Conservation (phyloP, 2,797 vertebrate genomes). For the Pyrocephalus nanus region DNA sequence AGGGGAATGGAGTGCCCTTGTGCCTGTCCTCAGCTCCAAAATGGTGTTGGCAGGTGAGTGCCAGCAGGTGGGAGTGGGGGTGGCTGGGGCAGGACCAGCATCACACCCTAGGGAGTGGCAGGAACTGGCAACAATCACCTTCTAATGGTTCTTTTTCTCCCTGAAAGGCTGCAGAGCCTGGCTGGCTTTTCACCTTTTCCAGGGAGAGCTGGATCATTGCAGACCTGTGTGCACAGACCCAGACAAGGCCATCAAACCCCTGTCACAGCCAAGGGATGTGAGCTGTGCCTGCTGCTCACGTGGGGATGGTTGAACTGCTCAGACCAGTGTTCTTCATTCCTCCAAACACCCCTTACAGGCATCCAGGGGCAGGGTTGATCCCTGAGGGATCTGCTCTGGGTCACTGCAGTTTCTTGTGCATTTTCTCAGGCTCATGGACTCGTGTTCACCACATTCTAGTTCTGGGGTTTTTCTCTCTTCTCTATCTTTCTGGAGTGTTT, state of each 20-base stretch:
- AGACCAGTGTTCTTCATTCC: background rate
- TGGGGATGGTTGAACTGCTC: background rate
- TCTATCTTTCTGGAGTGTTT: background rate
- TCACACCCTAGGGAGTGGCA: background rate
- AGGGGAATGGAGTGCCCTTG: accelerated
- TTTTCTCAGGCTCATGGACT: background rate
- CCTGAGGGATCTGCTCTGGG: background rate
- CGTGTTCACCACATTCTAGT: accelerated
- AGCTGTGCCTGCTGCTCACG: background rate
- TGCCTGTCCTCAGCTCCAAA: background rate
- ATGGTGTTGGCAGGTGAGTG: accelerated
- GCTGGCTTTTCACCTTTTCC: background rate
- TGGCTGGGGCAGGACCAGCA: background rate
- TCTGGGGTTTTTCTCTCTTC: background rate
- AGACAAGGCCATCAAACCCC: background rate
- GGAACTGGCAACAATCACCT: accelerated
- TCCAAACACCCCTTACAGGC: background rate
- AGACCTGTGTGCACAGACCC: background rate
- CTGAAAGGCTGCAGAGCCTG: background rate
- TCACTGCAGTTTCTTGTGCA: accelerated
- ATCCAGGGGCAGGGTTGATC: background rate
- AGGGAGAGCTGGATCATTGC: background rate
- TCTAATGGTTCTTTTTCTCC: background rate
- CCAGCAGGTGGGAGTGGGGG: background rate
- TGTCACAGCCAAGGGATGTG: background rate